Conservation (phyloP, 2,888 invertebrate genomes). For the Mantis religiosa region DNA sequence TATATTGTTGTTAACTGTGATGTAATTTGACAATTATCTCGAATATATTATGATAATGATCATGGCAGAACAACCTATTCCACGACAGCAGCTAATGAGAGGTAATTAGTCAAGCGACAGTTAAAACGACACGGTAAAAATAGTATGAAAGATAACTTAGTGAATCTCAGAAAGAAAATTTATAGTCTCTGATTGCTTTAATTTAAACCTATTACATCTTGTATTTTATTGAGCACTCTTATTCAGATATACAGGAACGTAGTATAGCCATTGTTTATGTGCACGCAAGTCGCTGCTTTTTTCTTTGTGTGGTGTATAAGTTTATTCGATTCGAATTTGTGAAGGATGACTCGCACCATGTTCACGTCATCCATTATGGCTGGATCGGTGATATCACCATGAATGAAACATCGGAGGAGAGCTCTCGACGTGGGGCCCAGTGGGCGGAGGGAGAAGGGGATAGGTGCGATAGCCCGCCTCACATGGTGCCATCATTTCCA, state of each 20-base stretch:
- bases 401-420: neutral
- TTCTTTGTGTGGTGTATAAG: neutral
- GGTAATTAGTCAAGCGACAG: too few species aligned
- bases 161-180: too few species aligned
- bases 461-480: neutral
- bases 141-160: too few species aligned
- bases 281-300: neutral
- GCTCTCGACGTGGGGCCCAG: neutral
- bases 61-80: too few species aligned
- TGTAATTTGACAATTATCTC: too few species aligned
- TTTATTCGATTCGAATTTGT: neutral
- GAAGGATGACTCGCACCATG: neutral
- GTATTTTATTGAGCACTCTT: neutral
- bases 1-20: too few species aligned
- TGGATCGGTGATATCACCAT: neutral
- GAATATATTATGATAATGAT: too few species aligned
- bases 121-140: too few species aligned
- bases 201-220: too few species aligned
- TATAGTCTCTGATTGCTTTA: too few species aligned
- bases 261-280: neutral
- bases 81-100: too few species aligned
- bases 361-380: neutral
- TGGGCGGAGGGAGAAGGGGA: neutral
- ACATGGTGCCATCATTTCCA: neutral
- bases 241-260: neutral